Evolutionary conservation across 1,140 invertebrate species (phyloP).

Genomic region (Pectinophora gossypiella): DNA sequence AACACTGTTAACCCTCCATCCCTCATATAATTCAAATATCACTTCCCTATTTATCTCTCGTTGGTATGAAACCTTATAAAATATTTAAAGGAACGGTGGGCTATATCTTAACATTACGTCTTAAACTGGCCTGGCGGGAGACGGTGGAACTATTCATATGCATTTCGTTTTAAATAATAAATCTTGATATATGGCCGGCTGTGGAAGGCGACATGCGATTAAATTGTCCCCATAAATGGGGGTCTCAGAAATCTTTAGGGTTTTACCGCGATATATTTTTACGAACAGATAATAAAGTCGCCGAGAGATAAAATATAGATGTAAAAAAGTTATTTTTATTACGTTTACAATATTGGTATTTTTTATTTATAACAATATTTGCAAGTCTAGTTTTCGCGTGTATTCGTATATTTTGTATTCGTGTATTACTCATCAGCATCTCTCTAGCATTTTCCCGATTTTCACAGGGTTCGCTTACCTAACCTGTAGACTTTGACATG

Average conservation of each 20-base stretch:
- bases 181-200: constrained; percentile 5
- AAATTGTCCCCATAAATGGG: not conserved
- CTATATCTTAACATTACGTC: constrained; percentile 16
- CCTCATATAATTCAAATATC: not conserved
- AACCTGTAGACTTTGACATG: too few relatives aligned
- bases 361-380: too few relatives aligned
- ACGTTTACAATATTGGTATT: too few relatives aligned
- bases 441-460: too few relatives aligned
- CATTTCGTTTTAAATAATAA: constrained; percentile 35
- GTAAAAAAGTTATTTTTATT: too few relatives aligned
- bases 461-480: too few relatives aligned
- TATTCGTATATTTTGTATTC: too few relatives aligned
- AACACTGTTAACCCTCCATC: too few relatives aligned
- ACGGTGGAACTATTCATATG: constrained; percentile 15
- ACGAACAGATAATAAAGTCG: too few relatives aligned
- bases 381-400: too few relatives aligned
- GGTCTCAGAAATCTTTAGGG: not conserved
- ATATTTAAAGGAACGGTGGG: constrained; percentile 22
- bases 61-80: constrained; percentile 26
- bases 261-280: not conserved
- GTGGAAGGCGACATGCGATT: not conserved
- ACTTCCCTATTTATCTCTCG: not conserved
- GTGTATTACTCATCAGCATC: too few relatives aligned
- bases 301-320: too few relatives aligned
- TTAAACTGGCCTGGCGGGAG: not conserved